phyloP scores from a whole-genome alignment of 1,140 invertebrate genomes.

The Drosophila pectinifera region DNA sequence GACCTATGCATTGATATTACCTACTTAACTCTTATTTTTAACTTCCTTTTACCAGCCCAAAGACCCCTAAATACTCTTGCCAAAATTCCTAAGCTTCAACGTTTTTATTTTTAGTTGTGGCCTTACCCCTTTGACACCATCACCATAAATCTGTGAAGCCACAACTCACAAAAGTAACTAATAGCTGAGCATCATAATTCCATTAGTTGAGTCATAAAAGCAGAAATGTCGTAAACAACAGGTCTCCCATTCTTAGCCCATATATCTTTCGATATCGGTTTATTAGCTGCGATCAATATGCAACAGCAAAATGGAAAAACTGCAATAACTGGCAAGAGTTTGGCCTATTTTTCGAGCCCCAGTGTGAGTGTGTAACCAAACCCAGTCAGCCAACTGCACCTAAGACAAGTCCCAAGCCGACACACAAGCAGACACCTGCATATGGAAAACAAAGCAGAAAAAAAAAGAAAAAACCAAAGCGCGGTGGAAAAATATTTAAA shows the following conservation, averaged over 20 bases:
- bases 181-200: conserved; percentile 25
- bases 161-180: no score
- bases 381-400: conserved; percentile 39
- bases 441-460: conserved; percentile 28
- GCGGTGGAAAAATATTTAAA: conserved; percentile 58
- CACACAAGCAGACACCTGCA: conserved; percentile 43
- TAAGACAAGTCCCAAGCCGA: conserved; percentile 43
- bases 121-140: conserved; percentile 16
- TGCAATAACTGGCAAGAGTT: conserved; percentile 58
- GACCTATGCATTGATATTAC: no score
- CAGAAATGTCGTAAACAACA: conserved; percentile 13
- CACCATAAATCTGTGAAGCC: conserved; percentile 6
- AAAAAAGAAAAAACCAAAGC: conserved; percentile 34
- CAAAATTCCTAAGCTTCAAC: conserved; percentile 1
- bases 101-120: neutral
- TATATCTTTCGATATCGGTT: conserved; percentile 23
- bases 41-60: neutral
- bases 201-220: conserved; percentile 49
- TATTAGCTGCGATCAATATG: conserved; percentile 34
- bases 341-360: conserved; percentile 64
- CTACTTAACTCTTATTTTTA: no score
- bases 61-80: no score
- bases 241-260: conserved; percentile 27
- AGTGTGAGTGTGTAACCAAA: conserved; percentile 26
- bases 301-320: conserved; percentile 48